These are phyloP conservation scores for Manis crassicaudata DNA, from an alignment of 2,797 vertebrate genomes.

Conservation along the genomic window DNA sequence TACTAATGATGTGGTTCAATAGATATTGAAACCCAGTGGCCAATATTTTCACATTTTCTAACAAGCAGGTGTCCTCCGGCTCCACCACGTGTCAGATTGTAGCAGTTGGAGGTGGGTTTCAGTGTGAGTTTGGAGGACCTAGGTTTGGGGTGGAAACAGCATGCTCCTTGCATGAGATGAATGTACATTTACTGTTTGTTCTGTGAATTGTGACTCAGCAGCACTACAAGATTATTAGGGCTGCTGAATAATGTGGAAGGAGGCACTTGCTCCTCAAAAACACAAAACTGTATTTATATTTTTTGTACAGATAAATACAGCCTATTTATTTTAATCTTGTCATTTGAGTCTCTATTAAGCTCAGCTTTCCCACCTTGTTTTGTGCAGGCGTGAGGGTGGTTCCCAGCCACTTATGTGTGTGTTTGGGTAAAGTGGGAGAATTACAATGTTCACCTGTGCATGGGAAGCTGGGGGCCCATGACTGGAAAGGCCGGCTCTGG, in stretches of 20 bases:
- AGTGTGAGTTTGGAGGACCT: background rate
- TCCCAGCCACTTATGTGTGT: background rate
- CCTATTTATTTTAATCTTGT: slow-evolving; percentile 85
- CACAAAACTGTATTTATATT: slow-evolving; percentile 83
- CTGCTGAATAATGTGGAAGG: slow-evolving; percentile 82
- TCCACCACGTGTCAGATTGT: background rate
- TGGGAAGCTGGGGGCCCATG: background rate
- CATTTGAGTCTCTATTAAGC: slow-evolving; percentile 79
- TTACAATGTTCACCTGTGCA: background rate
- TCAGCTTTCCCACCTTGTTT: slow-evolving; percentile 26
- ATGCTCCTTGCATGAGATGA: slow-evolving; percentile 73
- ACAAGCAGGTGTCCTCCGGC: slow-evolving; percentile 45
- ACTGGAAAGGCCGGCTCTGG: background rate
- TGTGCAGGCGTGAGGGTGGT: background rate
- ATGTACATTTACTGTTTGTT: slow-evolving; percentile 83
- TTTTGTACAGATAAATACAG: slow-evolving; percentile 87
- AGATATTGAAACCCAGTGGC: slow-evolving; percentile 62
- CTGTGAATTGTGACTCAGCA: slow-evolving; percentile 82
- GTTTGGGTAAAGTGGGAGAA: background rate
- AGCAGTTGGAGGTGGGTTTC: slow-evolving; percentile 23
- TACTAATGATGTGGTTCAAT: slow-evolving; percentile 23
- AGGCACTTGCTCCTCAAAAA: slow-evolving; percentile 81
- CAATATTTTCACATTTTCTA: slow-evolving; percentile 68
- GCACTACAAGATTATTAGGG: slow-evolving; percentile 64
- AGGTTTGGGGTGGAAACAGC: slow-evolving; percentile 6